Evolutionary conservation across 2,797 vertebrate species (phyloP).

Genomic region (Tangara arthus): DNA sequence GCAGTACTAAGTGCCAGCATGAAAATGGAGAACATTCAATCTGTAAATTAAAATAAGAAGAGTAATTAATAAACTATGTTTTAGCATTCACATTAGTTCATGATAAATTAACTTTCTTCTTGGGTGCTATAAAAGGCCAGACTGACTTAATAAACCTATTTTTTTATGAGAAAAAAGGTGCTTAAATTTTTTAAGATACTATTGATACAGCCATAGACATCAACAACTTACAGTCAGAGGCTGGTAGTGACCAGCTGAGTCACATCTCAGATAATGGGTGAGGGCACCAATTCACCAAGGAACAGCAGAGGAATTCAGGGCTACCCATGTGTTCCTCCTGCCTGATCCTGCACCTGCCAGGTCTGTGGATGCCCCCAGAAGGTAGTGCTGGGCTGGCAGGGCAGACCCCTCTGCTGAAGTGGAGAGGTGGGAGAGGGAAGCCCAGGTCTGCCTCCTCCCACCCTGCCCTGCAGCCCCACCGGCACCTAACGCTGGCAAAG

Average conservation of each 20-base stretch:
- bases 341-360: no score
- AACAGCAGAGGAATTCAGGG: not conserved
- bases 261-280: not conserved
- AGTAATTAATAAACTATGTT: not conserved
- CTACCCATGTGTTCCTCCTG: fast-evolving
- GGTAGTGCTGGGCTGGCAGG: not conserved
- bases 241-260: not conserved
- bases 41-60: not conserved
- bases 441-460: not conserved
- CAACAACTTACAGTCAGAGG: not conserved
- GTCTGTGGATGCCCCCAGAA: not conserved
- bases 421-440: not conserved
- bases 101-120: not conserved
- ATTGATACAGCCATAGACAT: not conserved
- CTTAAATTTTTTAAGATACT: not conserved
- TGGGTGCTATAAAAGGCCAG: not conserved
- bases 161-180: not conserved
- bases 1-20: not conserved
- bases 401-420: not conserved
- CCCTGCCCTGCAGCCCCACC: not conserved
- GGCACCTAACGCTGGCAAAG: fast-evolving
- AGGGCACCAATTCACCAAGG: not conserved
- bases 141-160: not conserved
- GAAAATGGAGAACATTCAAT: not conserved
- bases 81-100: not conserved